These are phyloP conservation scores for Sisyra nigra DNA, from an alignment of 2,888 invertebrate genomes.

Conservation along the genomic window DNA sequence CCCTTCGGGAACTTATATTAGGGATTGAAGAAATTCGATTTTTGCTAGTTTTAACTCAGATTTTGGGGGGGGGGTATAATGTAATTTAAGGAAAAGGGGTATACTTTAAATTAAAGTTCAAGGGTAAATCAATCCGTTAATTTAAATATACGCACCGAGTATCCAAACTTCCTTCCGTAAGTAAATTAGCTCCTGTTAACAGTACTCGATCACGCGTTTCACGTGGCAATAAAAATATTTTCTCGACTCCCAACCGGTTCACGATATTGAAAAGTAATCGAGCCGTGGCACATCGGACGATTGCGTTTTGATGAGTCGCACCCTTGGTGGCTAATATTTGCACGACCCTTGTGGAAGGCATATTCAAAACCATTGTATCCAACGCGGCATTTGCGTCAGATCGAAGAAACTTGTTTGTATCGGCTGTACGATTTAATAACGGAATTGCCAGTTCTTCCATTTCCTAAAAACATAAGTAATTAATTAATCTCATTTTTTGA, in stretches of 20 bases:
- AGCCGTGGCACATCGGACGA: constrained; percentile 72
- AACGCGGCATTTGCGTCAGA: constrained; percentile 76
- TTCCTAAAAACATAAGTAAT: constrained; percentile 35
- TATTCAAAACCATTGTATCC: constrained; percentile 63
- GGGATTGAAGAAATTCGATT: too few species aligned
- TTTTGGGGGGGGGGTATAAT: too few species aligned
- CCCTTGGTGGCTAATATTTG: constrained; percentile 52
- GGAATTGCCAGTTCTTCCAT: constrained; percentile 71
- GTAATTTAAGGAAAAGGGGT: too few species aligned
- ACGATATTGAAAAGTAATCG: constrained; percentile 58
- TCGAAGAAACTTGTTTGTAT: constrained; percentile 84
- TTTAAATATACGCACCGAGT: constrained; percentile 39
- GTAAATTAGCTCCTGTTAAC: constrained; percentile 62
- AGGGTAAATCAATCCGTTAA: constrained; percentile 2
- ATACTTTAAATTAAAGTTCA: neutral
- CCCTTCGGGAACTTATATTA: too few species aligned
- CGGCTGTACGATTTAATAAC: constrained; percentile 75
- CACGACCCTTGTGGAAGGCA: constrained; percentile 43
- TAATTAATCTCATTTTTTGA: neutral
- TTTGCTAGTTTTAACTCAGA: too few species aligned
- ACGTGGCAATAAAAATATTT: constrained; percentile 50
- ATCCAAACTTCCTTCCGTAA: constrained; percentile 75
- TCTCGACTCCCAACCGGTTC: constrained; percentile 55
- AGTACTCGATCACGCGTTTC: constrained; percentile 70
- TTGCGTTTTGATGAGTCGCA: constrained; percentile 67